Evolutionary conservation across 2,888 invertebrate genomes (phyloP), one percentile per base, ranked within the genome.

Genomic region (Baronia brevicornis): DNA sequence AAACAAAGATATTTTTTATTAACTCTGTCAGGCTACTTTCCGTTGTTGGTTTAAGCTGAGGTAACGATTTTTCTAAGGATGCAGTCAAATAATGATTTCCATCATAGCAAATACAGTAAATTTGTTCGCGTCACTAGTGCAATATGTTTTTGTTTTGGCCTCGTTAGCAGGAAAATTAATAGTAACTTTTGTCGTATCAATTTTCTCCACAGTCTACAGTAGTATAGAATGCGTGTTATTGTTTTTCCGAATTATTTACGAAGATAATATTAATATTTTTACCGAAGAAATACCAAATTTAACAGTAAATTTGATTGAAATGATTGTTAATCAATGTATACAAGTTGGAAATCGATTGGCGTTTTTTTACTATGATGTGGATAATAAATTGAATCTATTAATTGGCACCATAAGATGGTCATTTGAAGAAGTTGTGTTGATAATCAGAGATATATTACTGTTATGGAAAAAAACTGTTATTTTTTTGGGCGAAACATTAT

Each of bases 201-300:
- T 65, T 24, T 51, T 50, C 11, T 51, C 56, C 30, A 12, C 59
- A 29, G 7, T 71, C 28, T 28, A 49, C 14, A 54, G 50, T 38
- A 47, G 58, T 30, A 31, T 65, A 5, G 37, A 49, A 37, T 64
- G 39, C 40, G 26, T 75, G 6, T n/a, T 51, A 15, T 26, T 56
- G 14, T 80, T 82, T 50, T 58, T 79, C 35, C 60, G 69, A 56
- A 75, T 84, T 38, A 59, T 82, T 4, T 82, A 82, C 39, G 82
- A 84, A 62, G 84, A 84, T 41, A 84, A 84, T 52, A 36, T 64
- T 27, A 43, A 52, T 9, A 54, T 73, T 45, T 66, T 84, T 41
- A 66, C 70, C 12, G 80, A 82, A 55, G 74, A 78, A 26, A 48
- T 84, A 44, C 82, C 84, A 3, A 58, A 41, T 11, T 25, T 45